Base-by-base conservation (phyloP, 2,113 vertebrate species). In the Hypanus sabinus region DNA sequence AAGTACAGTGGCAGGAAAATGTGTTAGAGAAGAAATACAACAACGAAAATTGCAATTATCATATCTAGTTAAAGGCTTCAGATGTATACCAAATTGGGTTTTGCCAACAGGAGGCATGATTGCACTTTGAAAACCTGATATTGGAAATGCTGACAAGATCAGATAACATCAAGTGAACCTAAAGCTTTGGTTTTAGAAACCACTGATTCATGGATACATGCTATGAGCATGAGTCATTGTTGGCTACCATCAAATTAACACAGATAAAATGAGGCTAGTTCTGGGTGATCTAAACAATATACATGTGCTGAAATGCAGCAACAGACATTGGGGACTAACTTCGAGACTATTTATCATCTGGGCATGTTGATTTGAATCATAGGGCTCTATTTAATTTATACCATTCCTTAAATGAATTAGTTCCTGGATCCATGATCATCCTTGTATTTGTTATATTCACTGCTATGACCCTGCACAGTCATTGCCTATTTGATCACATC, bases 401-500 rank as follows among this genome's bases (percentile, higher is more conserved):
- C 46, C 16, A 90, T 65, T 6, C 38, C 62, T n/a, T 33, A 5
- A n/a, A 90, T 65, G 5, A 90, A 90, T 65, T 68, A 68, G 30
- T 33, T 90, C n/a, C 65, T 18, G 9, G 30, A 65, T n/a, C 60
- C 16, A 65, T 62, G 55, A 87, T 60, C 27, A 60, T 3, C 60
- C 11, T 4, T 9, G 85, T 33, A 90, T 90, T 20, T 33, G 33
- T n/a, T 65, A 27, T 33, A 16, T 18, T n/a, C n/a, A 65, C 33
- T 90, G 24, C 83, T 87, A 11, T 87, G 57, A 87, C 12, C 27
- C 16, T 90, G 85, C 60, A 65, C 85, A 65, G 22, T 90, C 60
- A 65, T 20, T 36, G 60, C 85, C 62, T n/a, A 33, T 90, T 90
- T 65, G 85, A 90, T 62, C 85, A 90, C 85, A 90, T 90, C 85